Evolutionary conservation across 2,113 vertebrate genomes (phyloP).

Genomic region (Prolemur simus): DNA sequence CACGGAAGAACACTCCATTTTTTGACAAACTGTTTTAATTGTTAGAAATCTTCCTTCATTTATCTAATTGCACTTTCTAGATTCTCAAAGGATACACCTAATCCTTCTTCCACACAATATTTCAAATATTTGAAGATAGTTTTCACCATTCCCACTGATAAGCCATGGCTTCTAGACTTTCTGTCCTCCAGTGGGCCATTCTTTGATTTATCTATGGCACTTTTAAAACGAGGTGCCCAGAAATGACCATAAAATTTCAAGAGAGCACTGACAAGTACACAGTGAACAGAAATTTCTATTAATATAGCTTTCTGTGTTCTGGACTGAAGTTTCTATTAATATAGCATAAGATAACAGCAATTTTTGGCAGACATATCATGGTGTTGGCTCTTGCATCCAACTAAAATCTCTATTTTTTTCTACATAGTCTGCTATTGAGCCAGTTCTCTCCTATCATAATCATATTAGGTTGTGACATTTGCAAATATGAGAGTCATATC

Average conservation of each 20-base stretch:
- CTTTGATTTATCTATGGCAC: not conserved
- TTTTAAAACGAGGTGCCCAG: not conserved
- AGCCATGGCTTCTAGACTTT: not conserved
- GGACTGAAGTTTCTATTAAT: conserved; percentile 32
- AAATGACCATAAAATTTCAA: not conserved
- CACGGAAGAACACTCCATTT: not conserved
- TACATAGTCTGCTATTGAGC: conserved; percentile 19
- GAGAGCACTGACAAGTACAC: not conserved
- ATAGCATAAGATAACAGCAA: conserved; percentile 34
- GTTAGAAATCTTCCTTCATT: not conserved
- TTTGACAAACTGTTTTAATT: not conserved
- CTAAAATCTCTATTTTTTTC: conserved; percentile 51
- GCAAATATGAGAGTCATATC: conserved; percentile 35
- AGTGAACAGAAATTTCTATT: not conserved
- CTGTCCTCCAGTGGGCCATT: not conserved
- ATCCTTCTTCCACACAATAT: not conserved
- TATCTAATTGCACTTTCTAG: not conserved
- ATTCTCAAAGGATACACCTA: not conserved
- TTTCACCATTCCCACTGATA: not conserved
- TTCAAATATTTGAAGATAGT: not conserved
- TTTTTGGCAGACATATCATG: conserved; percentile 25
- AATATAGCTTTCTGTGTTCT: not conserved
- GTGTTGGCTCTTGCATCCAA: conserved; percentile 53
- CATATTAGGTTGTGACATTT: conserved; percentile 57
- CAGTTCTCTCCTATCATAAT: conserved; percentile 49